Evolutionary conservation across 2,113 vertebrate genomes (phyloP).

Genomic region (Heliornis fulica): DNA sequence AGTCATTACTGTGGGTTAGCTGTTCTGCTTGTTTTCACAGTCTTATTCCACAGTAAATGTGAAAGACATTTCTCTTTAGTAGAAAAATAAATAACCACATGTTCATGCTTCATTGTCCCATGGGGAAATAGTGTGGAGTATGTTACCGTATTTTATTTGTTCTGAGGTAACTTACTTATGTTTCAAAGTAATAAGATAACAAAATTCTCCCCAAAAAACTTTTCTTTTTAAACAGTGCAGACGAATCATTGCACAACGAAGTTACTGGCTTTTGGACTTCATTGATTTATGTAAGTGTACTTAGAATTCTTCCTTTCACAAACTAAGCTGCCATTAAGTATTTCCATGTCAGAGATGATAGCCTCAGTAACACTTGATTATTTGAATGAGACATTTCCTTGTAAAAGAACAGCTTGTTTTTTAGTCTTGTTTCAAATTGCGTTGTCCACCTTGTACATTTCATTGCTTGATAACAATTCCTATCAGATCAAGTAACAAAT

Average conservation of each 20-base stretch:
- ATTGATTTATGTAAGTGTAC: background rate
- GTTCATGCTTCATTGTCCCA: slow-evolving; percentile 1
- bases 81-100: background rate
- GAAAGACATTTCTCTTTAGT: background rate
- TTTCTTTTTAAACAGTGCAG: background rate
- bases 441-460: background rate
- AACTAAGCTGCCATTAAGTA: background rate
- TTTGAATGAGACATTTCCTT: background rate
- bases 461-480: background rate
- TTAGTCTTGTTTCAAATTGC: background rate
- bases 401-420: background rate
- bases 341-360: background rate
- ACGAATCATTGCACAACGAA: slow-evolving; percentile 16
- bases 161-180: background rate
- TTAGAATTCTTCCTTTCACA: background rate
- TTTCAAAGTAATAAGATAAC: background rate
- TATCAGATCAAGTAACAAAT: background rate
- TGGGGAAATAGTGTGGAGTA: background rate
- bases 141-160: background rate
- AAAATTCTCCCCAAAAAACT: background rate
- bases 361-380: background rate
- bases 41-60: background rate
- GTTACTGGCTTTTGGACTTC: background rate
- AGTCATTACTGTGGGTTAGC: background rate
- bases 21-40: background rate